Evolutionary conservation across 2,888 invertebrate species (phyloP).

Genomic region (Falcaria lacertinaria): DNA sequence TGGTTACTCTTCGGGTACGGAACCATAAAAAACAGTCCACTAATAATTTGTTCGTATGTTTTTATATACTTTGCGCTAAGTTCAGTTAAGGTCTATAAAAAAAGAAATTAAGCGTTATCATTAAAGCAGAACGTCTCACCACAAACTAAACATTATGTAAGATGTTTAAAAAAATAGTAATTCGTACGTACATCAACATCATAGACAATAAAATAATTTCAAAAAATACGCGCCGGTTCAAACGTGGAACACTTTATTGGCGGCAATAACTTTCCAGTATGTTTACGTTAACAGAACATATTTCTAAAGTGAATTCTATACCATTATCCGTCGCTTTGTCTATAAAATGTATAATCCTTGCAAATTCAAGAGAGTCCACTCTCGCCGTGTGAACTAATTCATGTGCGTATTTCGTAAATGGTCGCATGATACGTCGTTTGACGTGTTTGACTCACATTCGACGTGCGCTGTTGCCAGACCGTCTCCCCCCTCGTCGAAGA

Average conservation of each 20-base stretch:
- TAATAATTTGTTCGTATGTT: too few relatives aligned
- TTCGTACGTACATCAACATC: too few relatives aligned
- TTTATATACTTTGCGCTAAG: too few relatives aligned
- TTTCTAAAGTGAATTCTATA: conserved; percentile 25
- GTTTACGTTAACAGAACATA: conserved; percentile 28
- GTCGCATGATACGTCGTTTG: background rate
- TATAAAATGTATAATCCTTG: conserved; percentile 16
- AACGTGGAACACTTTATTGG: background rate
- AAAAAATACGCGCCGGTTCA: background rate
- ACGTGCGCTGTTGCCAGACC: conserved; percentile 54
- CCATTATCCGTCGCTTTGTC: conserved; percentile 25
- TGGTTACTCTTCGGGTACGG: too few relatives aligned
- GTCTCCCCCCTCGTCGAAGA: conserved; percentile 41
- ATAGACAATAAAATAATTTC: background rate
- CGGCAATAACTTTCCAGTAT: conserved; percentile 5
- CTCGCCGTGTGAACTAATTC: conserved; percentile 24
- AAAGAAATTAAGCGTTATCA: too few relatives aligned
- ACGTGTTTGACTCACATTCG: conserved; percentile 1
- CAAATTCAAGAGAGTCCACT: conserved; percentile 1
- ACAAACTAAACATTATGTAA: too few relatives aligned
- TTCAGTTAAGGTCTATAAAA: too few relatives aligned
- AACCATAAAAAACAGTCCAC: too few relatives aligned
- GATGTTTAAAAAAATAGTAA: background rate
- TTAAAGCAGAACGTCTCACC: too few relatives aligned
- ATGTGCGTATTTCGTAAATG: conserved; percentile 6